phyloP scores from a whole-genome alignment of 92 coral and sea anemone genomes.

The Nematostella vectensis region DNA sequence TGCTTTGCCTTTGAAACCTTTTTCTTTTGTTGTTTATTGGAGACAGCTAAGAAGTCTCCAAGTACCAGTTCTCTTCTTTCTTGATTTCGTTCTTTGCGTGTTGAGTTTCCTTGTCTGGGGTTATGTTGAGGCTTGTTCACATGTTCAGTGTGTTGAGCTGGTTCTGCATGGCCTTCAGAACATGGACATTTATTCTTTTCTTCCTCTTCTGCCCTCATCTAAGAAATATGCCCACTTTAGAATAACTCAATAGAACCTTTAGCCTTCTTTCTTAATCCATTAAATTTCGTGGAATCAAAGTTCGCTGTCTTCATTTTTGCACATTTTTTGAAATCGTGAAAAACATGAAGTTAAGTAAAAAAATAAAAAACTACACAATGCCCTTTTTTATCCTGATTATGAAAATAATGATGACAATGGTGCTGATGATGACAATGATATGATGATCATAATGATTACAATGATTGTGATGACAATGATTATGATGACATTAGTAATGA shows the following conservation, averaged over 20 bases:
- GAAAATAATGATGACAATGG: too few relatives aligned
- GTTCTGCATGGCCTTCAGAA: not conserved
- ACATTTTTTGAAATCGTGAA: too few relatives aligned
- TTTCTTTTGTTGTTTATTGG: slow-evolving; percentile 2
- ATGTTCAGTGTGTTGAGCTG: not conserved
- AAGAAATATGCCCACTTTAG: too few relatives aligned
- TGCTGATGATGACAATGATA: too few relatives aligned
- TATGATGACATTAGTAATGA: too few relatives aligned
- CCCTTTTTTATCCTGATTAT: too few relatives aligned
- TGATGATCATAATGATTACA: too few relatives aligned
- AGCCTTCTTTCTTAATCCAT: too few relatives aligned
- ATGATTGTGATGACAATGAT: too few relatives aligned
- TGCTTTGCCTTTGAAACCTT: slow-evolving; percentile 2
- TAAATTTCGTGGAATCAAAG: too few relatives aligned
- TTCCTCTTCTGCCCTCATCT: not conserved
- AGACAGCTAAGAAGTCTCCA: slow-evolving; percentile 10
- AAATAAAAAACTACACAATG: not conserved
- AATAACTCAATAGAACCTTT: too few relatives aligned
- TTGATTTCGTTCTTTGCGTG: not conserved
- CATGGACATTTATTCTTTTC: not conserved
- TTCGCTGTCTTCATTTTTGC: too few relatives aligned
- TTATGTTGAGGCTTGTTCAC: not conserved
- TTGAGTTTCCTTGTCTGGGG: not conserved
- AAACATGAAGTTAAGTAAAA: not conserved
- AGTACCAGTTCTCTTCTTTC: slow-evolving; percentile 6